A percentile compares a stretch with the other conserved stretches of the same genome.
phyloP scores from a whole-genome alignment of 2,888 invertebrate genomes.

The Parelbella ahira region DNA sequence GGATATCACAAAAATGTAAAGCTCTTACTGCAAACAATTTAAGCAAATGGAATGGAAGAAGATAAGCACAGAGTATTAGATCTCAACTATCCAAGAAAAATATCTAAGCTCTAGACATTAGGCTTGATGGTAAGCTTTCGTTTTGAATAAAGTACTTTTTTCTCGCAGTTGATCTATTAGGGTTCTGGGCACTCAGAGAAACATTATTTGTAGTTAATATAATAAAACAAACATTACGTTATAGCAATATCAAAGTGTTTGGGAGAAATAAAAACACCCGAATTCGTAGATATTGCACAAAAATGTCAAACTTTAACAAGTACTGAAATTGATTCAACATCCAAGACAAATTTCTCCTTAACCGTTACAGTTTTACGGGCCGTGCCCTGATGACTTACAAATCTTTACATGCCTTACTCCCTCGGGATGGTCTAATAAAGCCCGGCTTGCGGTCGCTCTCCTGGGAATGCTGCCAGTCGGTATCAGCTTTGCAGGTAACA shows the following conservation, averaged over 20 bases:
- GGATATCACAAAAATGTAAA: slow-evolving; percentile 11
- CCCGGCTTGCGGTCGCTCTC: slow-evolving; percentile 18
- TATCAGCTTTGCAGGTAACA: slow-evolving; percentile 19
- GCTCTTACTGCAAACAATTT: neutral
- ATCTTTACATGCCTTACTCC: slow-evolving; percentile 9
- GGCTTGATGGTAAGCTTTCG: too few species aligned
- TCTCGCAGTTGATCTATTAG: too few species aligned
- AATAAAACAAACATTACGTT: too few species aligned
- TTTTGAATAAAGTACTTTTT: too few species aligned
- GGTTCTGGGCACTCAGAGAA: too few species aligned
- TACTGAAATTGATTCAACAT: neutral
- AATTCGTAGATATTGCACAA: too few species aligned
- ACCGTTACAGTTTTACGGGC: slow-evolving; percentile 7
- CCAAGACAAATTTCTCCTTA: neutral
- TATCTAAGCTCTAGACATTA: slow-evolving; percentile 4
- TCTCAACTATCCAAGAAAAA: slow-evolving; percentile 4
- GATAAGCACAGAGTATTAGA: slow-evolving; percentile 10
- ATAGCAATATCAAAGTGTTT: too few species aligned
- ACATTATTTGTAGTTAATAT: too few species aligned
- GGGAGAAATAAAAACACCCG: too few species aligned
- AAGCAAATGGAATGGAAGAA: slow-evolving; percentile 14
- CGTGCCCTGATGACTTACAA: slow-evolving; percentile 10
- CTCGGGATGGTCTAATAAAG: slow-evolving; percentile 9
- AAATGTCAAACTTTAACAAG: too few species aligned
- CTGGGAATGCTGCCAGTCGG: slow-evolving; percentile 6